Base-by-base conservation (phyloP, 2,797 vertebrate species). In the Silurus aristotelis region DNA sequence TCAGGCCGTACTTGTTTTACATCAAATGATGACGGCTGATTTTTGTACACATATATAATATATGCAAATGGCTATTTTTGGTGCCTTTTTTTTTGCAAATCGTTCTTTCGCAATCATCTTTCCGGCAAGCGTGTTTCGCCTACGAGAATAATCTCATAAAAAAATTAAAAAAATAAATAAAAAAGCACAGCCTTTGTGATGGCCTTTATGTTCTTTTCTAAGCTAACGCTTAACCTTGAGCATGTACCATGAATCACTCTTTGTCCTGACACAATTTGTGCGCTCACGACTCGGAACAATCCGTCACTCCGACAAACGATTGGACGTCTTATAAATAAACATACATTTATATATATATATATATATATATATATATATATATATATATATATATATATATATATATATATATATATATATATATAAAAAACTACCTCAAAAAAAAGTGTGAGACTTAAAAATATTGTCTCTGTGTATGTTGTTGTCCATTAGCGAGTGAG, bases 71-170 rank as follows among this genome's bases (percentile, higher is more conserved):
- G 73, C 92, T 91, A 92, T 85, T 92, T 92, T 90, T 38, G 13
- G 43, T 17, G 20, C 48, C 9, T 85, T 38, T 25, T 90, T 90
- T 91, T 90, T 87, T 90, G 2, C 12, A 22, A 61, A 92, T 89
- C 88, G 85, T 85, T 91, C 93, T 95, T 94, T 94, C 92, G 94
- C 93, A 91, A 91, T 94, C 85, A 90, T 93, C 89, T 92, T 90
- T 93, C 48, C 48, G 7, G 90, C 90, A 89, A 92, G 89, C 89
- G 83, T 87, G 88, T 92, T 92, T n/a, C 64, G 52, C 78, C 22
- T 43, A 64, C 3, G 13, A 48, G 61, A n/a, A 48, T 66, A 84
- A 85, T 87, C 71, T 86, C 70, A 88, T 89, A 89, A 90, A 70
- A 83, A 84, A 87, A 87, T 3, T 0, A 2, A 52, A 2, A 52